Base-by-base conservation (phyloP, 2,113 vertebrate genomes). In the Amphiprion ocellaris region DNA sequence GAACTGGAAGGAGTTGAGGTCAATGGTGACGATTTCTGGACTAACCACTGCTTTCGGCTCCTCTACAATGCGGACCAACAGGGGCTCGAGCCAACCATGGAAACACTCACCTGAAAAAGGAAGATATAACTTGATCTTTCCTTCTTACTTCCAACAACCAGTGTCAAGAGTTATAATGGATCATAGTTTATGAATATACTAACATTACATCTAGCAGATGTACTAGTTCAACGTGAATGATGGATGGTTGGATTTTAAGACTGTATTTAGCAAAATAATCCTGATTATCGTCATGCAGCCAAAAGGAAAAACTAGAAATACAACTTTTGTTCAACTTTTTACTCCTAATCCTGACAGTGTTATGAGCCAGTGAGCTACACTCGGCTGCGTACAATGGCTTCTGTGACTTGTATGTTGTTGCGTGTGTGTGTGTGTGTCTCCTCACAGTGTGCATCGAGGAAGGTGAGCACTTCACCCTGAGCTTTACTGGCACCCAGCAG, bases 381-480 rank as follows among this genome's bases (percentile, higher is more conserved):
- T 2, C 26, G 26, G 26, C 26, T 26, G 26, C 26, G 2, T 26
- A 26, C 2, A 26, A 26, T 26, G 26, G 26, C 26, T 26, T 26
- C 26, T 26, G 26, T 26, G 26, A 26, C 26, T 26, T 47, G 16
- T 47, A 28, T 33, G 63, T 46, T 26, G 6, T 39, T 33, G 10
- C 4, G 16, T 24, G 10, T 7, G 16, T 24, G n/a, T 17, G 49
- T 53, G 47, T 68, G 56, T 0, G 12, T 75, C 64, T 85, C 93
- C 98, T 97, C 89, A 99, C 98, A 99, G 93, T 99, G 98, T 58
- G 97, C 96, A 28, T 97, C 97, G 26, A 97, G 92, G 94, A 99
- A 99, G 58, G 98, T 99, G 62, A 99, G 96, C 71, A 97, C 94
- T 60, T 98, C 96, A 0, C 96, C 98, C 14, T 89, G 94, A 2